Conservation (phyloP, 2,888 invertebrate genomes). For the Automeris io region DNA sequence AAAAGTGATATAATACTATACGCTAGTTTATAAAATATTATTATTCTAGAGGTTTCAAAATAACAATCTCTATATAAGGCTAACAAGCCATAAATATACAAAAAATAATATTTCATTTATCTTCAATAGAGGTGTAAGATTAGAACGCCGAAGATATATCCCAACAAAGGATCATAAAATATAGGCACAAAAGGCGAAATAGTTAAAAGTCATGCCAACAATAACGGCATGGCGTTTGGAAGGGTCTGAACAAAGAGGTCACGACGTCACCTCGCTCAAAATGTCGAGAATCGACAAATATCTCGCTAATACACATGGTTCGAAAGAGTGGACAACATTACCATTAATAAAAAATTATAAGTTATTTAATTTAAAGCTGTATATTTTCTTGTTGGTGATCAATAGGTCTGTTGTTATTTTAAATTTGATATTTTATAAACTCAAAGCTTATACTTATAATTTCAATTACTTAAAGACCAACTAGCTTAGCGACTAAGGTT, state of each 20-base stretch:
- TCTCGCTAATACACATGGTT: constrained; percentile 26
- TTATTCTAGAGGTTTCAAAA: too few species aligned
- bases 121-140: constrained; percentile 18
- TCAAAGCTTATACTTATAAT: too few species aligned
- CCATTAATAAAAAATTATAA: background rate
- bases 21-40: too few species aligned
- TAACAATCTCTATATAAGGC: too few species aligned
- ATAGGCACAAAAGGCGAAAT: constrained; percentile 31
- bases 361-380: too few species aligned
- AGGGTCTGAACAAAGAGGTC: constrained; percentile 41
- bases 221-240: constrained; percentile 43
- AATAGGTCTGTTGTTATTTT: too few species aligned
- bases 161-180: constrained; percentile 27
- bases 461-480: too few species aligned
- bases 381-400: too few species aligned
- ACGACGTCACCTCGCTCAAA: constrained; percentile 33
- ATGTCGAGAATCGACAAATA: constrained; percentile 47
- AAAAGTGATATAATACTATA: too few species aligned
- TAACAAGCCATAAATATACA: too few species aligned
- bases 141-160: constrained; percentile 15
- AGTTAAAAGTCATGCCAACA: constrained; percentile 42
- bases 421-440: too few species aligned
- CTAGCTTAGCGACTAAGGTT: too few species aligned
- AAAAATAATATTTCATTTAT: constrained; percentile 6
- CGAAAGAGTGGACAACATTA: background rate